These are phyloP conservation scores for Myotis yumanensis DNA, from an alignment of 2,113 vertebrate genomes.

Conservation along the genomic window DNA sequence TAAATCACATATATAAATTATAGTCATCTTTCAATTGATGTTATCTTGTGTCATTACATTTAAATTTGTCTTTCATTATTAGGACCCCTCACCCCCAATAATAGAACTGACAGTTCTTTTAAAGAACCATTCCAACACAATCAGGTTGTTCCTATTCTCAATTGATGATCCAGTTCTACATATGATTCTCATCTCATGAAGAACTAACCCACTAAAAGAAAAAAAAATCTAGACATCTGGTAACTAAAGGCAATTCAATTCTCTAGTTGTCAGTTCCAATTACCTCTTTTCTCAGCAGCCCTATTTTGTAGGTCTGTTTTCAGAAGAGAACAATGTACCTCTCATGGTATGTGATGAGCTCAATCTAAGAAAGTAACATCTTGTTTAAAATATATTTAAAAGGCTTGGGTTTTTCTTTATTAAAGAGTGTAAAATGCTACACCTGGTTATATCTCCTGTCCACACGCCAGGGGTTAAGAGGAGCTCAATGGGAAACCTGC, in stretches of 20 bases:
- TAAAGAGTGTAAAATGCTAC: slow-evolving; percentile 39
- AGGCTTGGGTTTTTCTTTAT: slow-evolving; percentile 49
- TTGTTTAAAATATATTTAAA: slow-evolving; percentile 64
- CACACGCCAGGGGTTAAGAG: not conserved
- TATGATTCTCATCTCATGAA: slow-evolving; percentile 15
- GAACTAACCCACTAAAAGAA: not conserved
- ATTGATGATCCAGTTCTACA: not conserved
- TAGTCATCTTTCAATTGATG: not conserved
- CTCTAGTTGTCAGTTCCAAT: slow-evolving; percentile 47
- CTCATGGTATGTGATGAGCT: slow-evolving; percentile 21
- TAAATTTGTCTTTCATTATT: slow-evolving; percentile 24
- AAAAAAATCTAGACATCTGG: not conserved
- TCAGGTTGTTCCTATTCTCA: not conserved
- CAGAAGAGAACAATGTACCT: not conserved
- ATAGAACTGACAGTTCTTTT: not conserved
- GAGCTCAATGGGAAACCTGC: not conserved
- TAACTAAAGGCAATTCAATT: slow-evolving; percentile 57
- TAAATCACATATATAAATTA: not conserved
- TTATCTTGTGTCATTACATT: not conserved
- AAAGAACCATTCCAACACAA: slow-evolving; percentile 3
- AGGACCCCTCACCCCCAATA: not conserved
- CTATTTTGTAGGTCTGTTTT: slow-evolving; percentile 38
- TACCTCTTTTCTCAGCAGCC: slow-evolving; percentile 3
- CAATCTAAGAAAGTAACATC: slow-evolving; percentile 53
- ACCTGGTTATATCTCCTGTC: slow-evolving; percentile 45